Base-by-base conservation (phyloP, 2,888 invertebrate species). In the Hydriomena furcata region DNA sequence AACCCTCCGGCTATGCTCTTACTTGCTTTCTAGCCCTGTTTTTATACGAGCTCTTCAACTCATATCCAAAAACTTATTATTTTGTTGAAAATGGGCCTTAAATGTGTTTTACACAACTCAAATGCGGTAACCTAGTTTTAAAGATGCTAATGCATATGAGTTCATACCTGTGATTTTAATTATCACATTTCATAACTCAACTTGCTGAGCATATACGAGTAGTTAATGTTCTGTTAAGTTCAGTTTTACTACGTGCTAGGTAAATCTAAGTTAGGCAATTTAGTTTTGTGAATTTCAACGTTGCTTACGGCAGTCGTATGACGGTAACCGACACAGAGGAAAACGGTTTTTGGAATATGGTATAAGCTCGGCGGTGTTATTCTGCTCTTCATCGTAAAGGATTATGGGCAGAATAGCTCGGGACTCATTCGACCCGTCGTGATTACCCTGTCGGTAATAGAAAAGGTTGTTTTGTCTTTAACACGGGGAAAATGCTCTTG, bases 361-460 rank as follows among this genome's bases (percentile, higher is more conserved):
- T 68, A 72, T 3, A 76, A 79, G 76, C 72, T 73, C 65, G 71
- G 66, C 75, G 68, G 66, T 68, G 64, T 75, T 73, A 74, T 75
- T 76, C 65, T 70, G 74, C 74, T 74, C 70, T 73, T 78, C 71
- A 69, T 76, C 77, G 71, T 72, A 71, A 79, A 74, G 77, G 77
- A 77, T 79, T 79, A 82, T 77, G 73, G 68, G 71, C 62, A 64
- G 68, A 65, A 74, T 65, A 63, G 60, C 57, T 58, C 54, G 57
- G 61, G 58, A 55, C 59, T 57, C 58, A 54, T 67, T 66, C 56
- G 43, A 57, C 60, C 55, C 55, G 63, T 50, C 63, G 61, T 73
- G 66, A 71, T 74, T 68, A 74, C 69, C 69, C 68, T 61, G 63
- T 54, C 50, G 66, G 63, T 70, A 72, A 71, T 71, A 71, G 67